Base-by-base conservation (phyloP, 2,888 invertebrate species). In the Lucinisca nassula region DNA sequence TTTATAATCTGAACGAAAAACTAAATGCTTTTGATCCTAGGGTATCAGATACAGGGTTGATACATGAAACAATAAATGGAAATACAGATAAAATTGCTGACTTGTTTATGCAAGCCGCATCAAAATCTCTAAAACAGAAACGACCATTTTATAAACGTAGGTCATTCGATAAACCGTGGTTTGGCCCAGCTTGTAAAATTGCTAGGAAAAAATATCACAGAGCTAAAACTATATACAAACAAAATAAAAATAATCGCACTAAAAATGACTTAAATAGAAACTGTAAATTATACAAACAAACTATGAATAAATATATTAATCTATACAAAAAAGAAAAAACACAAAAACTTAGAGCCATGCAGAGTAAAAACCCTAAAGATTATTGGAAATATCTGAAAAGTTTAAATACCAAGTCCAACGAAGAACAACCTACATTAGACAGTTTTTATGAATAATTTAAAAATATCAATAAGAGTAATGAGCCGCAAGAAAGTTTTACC, bases 121-220 rank as follows among this genome's bases (percentile, higher is more conserved):
- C 45, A 45, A 45, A 17, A 17, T 12, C 45, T 12, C 17, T 45
- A 8, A 45, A 45, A 12, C 17, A 8, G 45, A 45, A 45, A 45
- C 45, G 45, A 45, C 8, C 8, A 45, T 45, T 45, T 45, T n/a
- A n/a, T n/a, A n/a, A n/a, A n/a, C n/a, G n/a, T n/a, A n/a, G n/a
- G n/a, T n/a, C n/a, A n/a, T n/a, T n/a, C n/a, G 45, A 32, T 12
- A 84, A 77, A 84, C 55, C 72, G 14, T 84, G 78, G 84, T 88
- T 88, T 61, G 80, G 79, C 49, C 76, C 79, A 17, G 70, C 76
- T 24, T 87, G 87, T 75, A 38, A 83, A 61, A 74, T 45, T n/a
- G 76, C 77, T 24, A 32, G 86, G 58, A 24, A 45, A 21, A 82
- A 77, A 70, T 86, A 83, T 27, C 74, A 51, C 70, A 12, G 30